These are phyloP conservation scores for Pseudochirops cupreus DNA, from an alignment of 2,797 vertebrate genomes.

Conservation along the genomic window DNA sequence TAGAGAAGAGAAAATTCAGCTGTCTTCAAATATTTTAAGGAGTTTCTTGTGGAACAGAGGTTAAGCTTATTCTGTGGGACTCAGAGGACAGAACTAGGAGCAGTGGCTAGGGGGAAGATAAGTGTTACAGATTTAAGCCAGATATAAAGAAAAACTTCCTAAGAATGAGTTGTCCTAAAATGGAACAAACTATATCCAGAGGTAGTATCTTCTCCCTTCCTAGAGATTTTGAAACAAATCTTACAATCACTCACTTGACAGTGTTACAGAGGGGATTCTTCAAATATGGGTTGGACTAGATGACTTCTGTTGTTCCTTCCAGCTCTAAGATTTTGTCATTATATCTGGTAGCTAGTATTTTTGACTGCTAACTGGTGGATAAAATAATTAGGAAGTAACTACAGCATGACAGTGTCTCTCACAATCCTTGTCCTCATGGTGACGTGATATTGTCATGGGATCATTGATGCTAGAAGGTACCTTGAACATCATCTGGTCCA, in stretches of 20 bases:
- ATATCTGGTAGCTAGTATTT: not conserved
- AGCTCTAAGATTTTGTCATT: not conserved
- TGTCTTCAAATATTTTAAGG: not conserved
- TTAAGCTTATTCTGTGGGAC: not conserved
- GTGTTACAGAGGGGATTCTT: not conserved
- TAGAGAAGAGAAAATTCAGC: not conserved
- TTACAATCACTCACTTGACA: not conserved
- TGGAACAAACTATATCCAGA: not conserved
- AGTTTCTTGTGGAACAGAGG: not conserved
- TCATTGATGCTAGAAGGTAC: not conserved
- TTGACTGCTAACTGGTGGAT: not conserved
- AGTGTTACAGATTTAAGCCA: not conserved
- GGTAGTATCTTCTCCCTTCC: not conserved
- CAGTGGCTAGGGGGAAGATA: not conserved
- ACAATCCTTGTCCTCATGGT: not conserved
- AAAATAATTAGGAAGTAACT: not conserved
- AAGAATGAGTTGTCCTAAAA: not conserved
- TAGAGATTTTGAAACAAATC: not conserved
- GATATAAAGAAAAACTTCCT: not conserved
- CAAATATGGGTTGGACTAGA: not conserved
- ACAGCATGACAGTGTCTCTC: not conserved
- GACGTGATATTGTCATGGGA: not conserved
- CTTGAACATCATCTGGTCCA: not conserved
- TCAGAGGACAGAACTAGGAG: not conserved
- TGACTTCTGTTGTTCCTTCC: not conserved